phyloP scores from a whole-genome alignment of 2,113 vertebrate genomes.

The Chaetops frenatus region DNA sequence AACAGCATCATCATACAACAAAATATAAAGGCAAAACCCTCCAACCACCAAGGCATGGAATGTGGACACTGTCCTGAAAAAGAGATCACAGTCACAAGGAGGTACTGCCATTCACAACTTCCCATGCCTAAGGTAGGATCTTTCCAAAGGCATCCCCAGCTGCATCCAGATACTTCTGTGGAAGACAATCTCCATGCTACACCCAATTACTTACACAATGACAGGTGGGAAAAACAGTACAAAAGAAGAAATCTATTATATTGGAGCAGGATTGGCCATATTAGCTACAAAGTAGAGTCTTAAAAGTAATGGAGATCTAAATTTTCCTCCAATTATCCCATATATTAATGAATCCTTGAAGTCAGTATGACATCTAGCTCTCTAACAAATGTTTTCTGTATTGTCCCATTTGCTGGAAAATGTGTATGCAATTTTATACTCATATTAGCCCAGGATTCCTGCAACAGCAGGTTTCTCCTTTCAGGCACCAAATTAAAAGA shows the following conservation, averaged over 20 bases:
- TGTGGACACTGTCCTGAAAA: conserved; percentile 89
- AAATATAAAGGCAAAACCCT: conserved; percentile 85
- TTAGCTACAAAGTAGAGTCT: not conserved
- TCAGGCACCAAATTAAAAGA: not conserved
- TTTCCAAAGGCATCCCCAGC: not conserved
- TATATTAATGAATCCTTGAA: not conserved
- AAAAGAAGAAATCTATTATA: not conserved
- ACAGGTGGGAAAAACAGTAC: not conserved
- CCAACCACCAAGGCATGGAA: conserved; percentile 91
- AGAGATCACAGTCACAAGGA: conserved; percentile 33
- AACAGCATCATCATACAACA: conserved; percentile 85
- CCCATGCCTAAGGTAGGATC: not conserved
- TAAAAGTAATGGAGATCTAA: not conserved
- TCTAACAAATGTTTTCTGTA: not conserved
- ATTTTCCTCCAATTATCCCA: not conserved
- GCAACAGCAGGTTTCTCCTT: not conserved
- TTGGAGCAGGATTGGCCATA: fast-evolving
- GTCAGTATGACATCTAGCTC: not conserved
- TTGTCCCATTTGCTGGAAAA: not conserved
- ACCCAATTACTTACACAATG: not conserved
- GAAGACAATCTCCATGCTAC: not conserved
- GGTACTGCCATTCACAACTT: not conserved
- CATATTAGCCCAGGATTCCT: not conserved
- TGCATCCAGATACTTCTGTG: not conserved
- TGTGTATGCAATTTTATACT: not conserved